phyloP scores from a whole-genome alignment of 2,888 invertebrate species.

The Drosophila kambysellisi region DNA sequence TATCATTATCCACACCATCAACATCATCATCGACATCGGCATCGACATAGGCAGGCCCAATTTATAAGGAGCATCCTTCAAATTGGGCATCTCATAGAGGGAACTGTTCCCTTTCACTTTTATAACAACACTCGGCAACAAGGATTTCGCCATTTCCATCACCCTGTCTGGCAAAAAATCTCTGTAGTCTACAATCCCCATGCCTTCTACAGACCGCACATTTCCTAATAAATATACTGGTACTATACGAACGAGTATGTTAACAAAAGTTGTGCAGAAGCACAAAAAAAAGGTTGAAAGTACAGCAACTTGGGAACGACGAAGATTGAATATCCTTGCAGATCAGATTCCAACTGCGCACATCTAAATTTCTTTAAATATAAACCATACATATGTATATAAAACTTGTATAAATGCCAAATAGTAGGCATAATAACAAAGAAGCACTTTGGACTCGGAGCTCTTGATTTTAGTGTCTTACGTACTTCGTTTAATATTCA shows the following conservation, averaged over 20 bases:
- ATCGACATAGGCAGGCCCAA: slow-evolving; percentile 17
- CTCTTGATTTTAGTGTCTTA: neutral
- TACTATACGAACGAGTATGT: slow-evolving; percentile 4
- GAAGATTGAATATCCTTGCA: neutral
- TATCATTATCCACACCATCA: slow-evolving; percentile 25
- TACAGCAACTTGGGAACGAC: neutral
- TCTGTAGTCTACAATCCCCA: slow-evolving; percentile 9
- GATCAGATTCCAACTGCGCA: neutral
- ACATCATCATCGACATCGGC: slow-evolving; percentile 30
- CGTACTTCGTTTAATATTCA: neutral
- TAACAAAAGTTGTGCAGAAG: slow-evolving; percentile 8
- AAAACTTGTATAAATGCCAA: neutral
- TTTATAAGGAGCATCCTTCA: slow-evolving; percentile 31
- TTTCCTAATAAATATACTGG: slow-evolving; percentile 50
- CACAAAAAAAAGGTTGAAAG: neutral
- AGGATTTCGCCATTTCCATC: no score
- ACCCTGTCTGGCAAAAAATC: slow-evolving; percentile 19
- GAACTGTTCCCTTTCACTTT: slow-evolving; percentile 25
- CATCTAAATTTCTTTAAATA: neutral
- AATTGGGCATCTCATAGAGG: slow-evolving; percentile 6
- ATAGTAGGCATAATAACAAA: neutral
- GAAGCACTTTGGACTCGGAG: neutral
- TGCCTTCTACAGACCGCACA: slow-evolving; percentile 16
- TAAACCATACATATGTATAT: neutral
- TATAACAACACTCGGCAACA: slow-evolving; percentile 50